phyloP scores from a whole-genome alignment of 2,797 vertebrate genomes.

The Chromobotia macracanthus region DNA sequence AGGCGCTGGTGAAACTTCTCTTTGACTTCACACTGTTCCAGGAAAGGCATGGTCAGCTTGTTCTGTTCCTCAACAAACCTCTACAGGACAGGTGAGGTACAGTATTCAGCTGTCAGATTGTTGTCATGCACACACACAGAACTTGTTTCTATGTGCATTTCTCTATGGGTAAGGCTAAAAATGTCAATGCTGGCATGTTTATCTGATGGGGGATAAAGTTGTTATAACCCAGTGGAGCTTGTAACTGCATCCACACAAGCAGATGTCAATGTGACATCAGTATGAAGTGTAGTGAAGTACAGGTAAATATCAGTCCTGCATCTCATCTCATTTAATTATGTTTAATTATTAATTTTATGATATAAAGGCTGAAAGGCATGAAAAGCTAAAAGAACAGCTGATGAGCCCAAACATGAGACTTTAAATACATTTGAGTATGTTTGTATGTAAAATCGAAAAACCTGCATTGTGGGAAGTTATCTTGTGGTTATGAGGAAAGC shows the following conservation, averaged over 20 bases:
- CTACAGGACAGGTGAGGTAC: conserved; percentile 54
- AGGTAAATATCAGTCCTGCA: neutral
- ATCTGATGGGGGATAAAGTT: neutral
- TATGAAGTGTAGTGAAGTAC: neutral
- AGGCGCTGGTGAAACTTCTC: conserved; percentile 74
- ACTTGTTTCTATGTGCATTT: conserved; percentile 23
- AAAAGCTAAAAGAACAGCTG: neutral
- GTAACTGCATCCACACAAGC: neutral
- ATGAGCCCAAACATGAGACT: neutral
- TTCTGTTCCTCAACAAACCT: conserved; percentile 80
- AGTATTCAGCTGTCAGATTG: neutral
- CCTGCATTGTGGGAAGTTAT: neutral
- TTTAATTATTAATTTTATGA: neutral
- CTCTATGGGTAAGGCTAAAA: neutral
- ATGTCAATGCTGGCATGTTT: neutral
- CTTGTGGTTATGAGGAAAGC: neutral
- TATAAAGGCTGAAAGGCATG: neutral
- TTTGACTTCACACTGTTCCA: conserved; percentile 71
- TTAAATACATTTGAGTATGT: neutral
- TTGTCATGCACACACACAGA: conserved; percentile 9
- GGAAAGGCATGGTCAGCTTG: conserved; percentile 77
- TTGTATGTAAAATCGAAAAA: neutral
- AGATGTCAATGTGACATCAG: neutral
- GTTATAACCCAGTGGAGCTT: neutral
- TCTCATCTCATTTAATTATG: neutral